A percentile compares a stretch with the other conserved stretches of the same genome.
These are phyloP conservation scores for Bombyx mandarina DNA, from an alignment of 1,140 invertebrate species.

Conservation along the genomic window DNA sequence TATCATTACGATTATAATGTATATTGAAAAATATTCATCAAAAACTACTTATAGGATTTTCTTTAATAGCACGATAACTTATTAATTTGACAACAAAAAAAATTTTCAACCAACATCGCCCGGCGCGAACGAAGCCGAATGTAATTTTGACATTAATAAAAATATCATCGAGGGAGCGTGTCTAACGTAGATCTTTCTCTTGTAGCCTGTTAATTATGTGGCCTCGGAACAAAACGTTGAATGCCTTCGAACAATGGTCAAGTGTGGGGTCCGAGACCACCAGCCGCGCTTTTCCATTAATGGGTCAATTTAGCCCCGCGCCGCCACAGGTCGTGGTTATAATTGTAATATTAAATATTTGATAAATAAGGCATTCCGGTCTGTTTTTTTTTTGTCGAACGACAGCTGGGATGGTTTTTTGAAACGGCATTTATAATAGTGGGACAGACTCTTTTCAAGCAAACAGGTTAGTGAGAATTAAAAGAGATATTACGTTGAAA, in stretches of 20 bases:
- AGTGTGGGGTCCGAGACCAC: constrained; percentile 58
- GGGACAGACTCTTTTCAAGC: too few relatives aligned
- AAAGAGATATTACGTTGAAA: too few relatives aligned
- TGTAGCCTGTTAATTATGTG: constrained; percentile 66
- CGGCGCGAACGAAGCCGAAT: constrained; percentile 40
- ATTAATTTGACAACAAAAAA: too few relatives aligned
- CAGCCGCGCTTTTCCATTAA: constrained; percentile 20
- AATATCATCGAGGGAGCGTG: constrained; percentile 67
- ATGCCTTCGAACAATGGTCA: constrained; percentile 52
- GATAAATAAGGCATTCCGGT: constrained; percentile 9
- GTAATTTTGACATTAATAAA: constrained; percentile 69
- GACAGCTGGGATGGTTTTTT: too few relatives aligned
- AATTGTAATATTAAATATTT: constrained; percentile 25
- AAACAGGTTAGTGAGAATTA: too few relatives aligned
- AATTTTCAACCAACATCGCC: background rate
- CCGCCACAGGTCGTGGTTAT: constrained; percentile 26
- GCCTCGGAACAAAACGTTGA: constrained; percentile 59
- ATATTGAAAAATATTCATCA: too few relatives aligned
- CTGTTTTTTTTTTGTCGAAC: background rate
- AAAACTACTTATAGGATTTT: too few relatives aligned
- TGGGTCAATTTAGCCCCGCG: constrained; percentile 27
- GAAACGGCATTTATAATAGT: too few relatives aligned
- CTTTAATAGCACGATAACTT: too few relatives aligned
- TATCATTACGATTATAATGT: too few relatives aligned
- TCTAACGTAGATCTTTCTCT: constrained; percentile 60